phyloP scores from a whole-genome alignment of 2,113 vertebrate species.

The Lagopus leucura region DNA sequence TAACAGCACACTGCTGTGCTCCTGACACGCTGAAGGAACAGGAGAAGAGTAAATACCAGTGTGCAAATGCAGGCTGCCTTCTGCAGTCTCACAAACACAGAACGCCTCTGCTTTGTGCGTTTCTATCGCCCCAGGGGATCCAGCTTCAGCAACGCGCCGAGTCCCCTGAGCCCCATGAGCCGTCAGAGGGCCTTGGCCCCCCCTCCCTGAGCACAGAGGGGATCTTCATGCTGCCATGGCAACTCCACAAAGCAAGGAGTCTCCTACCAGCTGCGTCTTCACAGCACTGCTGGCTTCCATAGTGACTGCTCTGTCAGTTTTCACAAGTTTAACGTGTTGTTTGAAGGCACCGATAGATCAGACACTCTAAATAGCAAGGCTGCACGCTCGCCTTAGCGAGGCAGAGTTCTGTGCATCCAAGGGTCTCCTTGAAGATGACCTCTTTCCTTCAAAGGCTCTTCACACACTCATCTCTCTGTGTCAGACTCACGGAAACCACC shows the following conservation, averaged over 20 bases:
- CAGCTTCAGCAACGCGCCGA: not conserved
- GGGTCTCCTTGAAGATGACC: not conserved
- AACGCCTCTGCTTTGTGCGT: not conserved
- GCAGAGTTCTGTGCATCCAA: not conserved
- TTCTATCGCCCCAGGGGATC: not conserved
- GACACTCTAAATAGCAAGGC: slow-evolving; percentile 23
- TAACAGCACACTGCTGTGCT: not conserved
- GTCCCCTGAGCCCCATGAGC: not conserved
- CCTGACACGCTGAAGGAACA: not conserved
- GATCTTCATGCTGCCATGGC: not conserved
- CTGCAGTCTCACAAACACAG: not conserved
- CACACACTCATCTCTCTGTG: not conserved
- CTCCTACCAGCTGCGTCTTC: not conserved
- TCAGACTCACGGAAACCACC: not conserved
- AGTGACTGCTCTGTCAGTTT: not conserved
- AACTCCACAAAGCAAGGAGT: not conserved
- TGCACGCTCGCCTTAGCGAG: not conserved
- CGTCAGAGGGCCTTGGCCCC: not conserved
- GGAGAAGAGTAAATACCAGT: not conserved
- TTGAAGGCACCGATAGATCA: not conserved
- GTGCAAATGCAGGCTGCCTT: not conserved
- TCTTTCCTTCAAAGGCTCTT: not conserved
- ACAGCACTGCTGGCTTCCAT: not conserved
- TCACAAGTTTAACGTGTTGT: not conserved
- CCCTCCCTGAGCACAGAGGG: not conserved